A percentile compares a stretch with the other conserved stretches of the same genome.
These are phyloP conservation scores for Pyrrhia umbra DNA, from an alignment of 2,888 invertebrate species.

Conservation along the genomic window DNA sequence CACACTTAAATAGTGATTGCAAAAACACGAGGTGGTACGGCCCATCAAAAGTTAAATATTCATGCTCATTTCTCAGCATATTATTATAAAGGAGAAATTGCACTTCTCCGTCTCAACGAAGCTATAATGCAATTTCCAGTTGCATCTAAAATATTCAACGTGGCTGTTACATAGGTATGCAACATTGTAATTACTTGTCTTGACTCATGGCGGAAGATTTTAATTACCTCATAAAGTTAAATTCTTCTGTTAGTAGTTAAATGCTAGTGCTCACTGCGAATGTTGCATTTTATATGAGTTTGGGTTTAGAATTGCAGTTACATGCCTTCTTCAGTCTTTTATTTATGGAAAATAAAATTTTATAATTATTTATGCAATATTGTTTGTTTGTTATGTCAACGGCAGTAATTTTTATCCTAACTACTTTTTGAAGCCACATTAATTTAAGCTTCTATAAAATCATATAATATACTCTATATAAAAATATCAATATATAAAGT, in stretches of 20 bases:
- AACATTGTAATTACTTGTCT: constrained; percentile 20
- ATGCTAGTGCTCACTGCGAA: not conserved
- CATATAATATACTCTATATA: too few relatives aligned
- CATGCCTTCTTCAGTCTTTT: too few relatives aligned
- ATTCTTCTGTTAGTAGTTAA: constrained; percentile 7
- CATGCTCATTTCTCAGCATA: not conserved
- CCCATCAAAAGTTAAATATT: not conserved
- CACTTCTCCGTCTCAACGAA: not conserved
- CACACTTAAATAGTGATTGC: too few relatives aligned
- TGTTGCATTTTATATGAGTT: not conserved
- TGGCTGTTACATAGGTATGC: constrained; percentile 4
- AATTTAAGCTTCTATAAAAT: too few relatives aligned
- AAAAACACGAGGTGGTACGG: not conserved
- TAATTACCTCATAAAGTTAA: constrained; percentile 19
- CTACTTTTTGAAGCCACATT: too few relatives aligned
- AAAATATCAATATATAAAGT: too few relatives aligned
- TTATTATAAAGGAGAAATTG: constrained; percentile 3
- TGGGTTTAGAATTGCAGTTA: too few relatives aligned
- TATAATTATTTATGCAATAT: too few relatives aligned
- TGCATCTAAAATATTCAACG: not conserved
- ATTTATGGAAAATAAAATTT: too few relatives aligned
- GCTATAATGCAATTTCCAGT: constrained; percentile 4
- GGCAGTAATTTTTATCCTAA: too few relatives aligned
- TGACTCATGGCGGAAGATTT: constrained; percentile 9
- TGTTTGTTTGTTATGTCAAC: too few relatives aligned